Evolutionary conservation across 2,797 vertebrate genomes (phyloP), one percentile per base, ranked within the genome.

Genomic region (Zalophus californianus): DNA sequence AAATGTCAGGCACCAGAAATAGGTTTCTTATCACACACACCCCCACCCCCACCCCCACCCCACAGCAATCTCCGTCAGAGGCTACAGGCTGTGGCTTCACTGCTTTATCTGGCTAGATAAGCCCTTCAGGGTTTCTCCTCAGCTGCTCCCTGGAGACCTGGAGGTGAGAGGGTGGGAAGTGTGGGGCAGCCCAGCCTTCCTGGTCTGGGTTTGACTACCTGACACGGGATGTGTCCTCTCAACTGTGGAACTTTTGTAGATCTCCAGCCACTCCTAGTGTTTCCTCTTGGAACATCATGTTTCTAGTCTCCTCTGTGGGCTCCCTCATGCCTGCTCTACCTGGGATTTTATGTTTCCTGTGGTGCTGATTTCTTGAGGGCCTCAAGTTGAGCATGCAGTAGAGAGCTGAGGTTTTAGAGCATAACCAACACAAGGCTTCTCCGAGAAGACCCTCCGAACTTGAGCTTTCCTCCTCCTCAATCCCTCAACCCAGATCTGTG

Each of bases 1-100:
- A 95, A 96, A 77, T 75, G 77, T 60, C 86, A 96, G 77, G 35
- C 60, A 21, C 85, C 90, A 92, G 90, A 92, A 96, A 97, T 91
- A 96, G 75, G 14, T 79, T 89, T 88, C 87, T 92, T 93, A 91
- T 97, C 85, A 32, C n/a, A 44, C 44, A 44, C 44, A 44, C 41
- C 6, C 41, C 44, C 44, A 9, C 48, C 1, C 50, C 50, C 50
- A 14, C 14, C 50, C 32, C 62, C 0, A 6, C 38, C 41, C 35
- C 32, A 7, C n/a, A 56, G 94, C 94, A 93, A 52, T 60, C 73
- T 96, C 75, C 68, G 73, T 89, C 94, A 78, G 87, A 96, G 72
- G 88, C 44, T 52, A 29, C 66, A 72, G 88, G 84, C 95, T 89
- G 50, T 73, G 80, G 54, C 41, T 84, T 97, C 52, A 21, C 1